Percentiles rank a stretch among this genome's conserved stretches.
Evolutionary conservation across 2,113 vertebrate species (phyloP).

Genomic region (Plecturocebus donacophilus): DNA sequence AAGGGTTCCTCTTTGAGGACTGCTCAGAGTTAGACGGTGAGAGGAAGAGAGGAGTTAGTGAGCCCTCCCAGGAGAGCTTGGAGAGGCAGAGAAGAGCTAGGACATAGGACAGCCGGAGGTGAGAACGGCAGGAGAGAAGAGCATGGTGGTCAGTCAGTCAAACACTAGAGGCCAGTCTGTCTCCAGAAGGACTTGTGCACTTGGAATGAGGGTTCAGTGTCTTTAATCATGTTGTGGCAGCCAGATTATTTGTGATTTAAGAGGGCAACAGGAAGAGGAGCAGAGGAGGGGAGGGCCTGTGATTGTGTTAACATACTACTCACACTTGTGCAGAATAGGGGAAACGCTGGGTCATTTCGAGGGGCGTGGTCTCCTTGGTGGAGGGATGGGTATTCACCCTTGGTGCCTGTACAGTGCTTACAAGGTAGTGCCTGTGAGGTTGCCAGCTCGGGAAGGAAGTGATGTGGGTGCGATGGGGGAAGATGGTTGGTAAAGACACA

Average conservation of each 20-base stretch:
- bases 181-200: not conserved
- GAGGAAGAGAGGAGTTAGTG: not conserved
- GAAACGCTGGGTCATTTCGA: not conserved
- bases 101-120: not conserved
- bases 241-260: not conserved
- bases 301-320: not conserved
- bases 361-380: not conserved
- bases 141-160: not conserved
- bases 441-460: constrained; percentile 48
- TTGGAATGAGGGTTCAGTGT: not conserved
- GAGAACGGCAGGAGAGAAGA: not conserved
- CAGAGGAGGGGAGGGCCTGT: not conserved
- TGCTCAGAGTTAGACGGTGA: not conserved
- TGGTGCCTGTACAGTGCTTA: not conserved
- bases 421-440: not conserved
- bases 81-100: not conserved
- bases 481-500: constrained; percentile 69
- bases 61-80: not conserved
- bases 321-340: not conserved
- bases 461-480: constrained; percentile 54
- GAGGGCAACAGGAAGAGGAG: not conserved
- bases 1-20: not conserved
- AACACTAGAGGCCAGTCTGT: not conserved
- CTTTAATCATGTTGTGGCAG: not conserved
- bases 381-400: not conserved